Evolutionary conservation across 2,113 vertebrate genomes (phyloP).

Genomic region (Dromaius novaehollandiae): DNA sequence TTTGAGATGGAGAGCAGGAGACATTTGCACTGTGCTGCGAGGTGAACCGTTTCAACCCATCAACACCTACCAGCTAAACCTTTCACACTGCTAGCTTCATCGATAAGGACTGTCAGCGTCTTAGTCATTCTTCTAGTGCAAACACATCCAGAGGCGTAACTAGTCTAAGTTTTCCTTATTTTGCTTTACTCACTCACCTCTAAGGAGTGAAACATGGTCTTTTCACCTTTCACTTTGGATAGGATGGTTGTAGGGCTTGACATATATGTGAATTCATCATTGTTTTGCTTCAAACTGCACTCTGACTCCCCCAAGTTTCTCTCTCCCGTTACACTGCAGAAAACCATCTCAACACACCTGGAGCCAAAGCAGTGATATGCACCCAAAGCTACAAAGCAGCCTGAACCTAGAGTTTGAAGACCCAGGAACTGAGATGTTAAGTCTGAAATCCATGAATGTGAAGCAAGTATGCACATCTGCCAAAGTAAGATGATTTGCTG

Average conservation of each 20-base stretch:
- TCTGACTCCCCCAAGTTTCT: neutral
- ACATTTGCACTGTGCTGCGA: neutral
- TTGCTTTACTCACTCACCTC: neutral
- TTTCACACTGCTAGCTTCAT: neutral
- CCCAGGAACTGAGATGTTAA: neutral
- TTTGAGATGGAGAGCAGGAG: rapidly evolving
- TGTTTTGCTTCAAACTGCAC: neutral
- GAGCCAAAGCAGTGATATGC: neutral
- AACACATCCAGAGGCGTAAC: neutral
- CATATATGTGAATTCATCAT: neutral
- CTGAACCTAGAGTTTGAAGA: neutral
- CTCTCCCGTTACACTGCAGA: neutral
- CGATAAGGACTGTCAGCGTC: neutral
- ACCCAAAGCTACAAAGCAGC: neutral
- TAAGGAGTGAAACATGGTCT: neutral
- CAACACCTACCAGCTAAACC: neutral
- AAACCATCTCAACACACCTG: neutral
- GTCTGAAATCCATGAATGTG: neutral
- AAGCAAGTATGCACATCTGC: neutral
- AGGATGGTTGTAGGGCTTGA: neutral
- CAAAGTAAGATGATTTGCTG: neutral
- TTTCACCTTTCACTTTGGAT: neutral
- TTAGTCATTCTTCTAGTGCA: neutral
- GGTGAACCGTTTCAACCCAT: neutral
- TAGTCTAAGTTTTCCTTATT: neutral